These are phyloP conservation scores for Notodonta ziczac DNA, from an alignment of 2,888 invertebrate species.

Conservation along the genomic window DNA sequence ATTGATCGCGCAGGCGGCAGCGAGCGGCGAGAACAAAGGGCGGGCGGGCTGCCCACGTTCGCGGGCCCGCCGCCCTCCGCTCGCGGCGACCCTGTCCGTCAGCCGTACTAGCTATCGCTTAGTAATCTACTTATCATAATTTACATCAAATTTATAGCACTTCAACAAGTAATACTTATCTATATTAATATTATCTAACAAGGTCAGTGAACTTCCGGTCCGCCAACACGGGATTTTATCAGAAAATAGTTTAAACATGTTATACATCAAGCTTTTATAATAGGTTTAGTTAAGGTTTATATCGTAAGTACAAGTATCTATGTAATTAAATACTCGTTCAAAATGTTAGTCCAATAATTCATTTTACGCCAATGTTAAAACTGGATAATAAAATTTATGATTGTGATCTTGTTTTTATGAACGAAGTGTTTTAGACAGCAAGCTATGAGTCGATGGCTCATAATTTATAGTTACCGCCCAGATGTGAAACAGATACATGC, in stretches of 20 bases:
- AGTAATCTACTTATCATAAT: constrained; percentile 6
- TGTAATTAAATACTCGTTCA: not conserved
- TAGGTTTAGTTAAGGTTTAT: not conserved
- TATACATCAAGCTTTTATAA: not conserved
- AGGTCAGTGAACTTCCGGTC: constrained; percentile 3
- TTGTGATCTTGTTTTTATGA: constrained; percentile 21
- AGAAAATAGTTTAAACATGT: not conserved
- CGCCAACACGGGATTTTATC: not conserved
- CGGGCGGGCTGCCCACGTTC: constrained; percentile 40
- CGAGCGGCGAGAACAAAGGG: constrained; percentile 59
- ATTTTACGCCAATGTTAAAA: not conserved
- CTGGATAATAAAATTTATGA: constrained; percentile 23
- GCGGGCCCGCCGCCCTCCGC: constrained; percentile 9
- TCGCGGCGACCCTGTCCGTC: constrained; percentile 3
- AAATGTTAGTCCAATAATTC: not conserved
- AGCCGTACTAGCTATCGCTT: not conserved
- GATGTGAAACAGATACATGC: constrained; percentile 31
- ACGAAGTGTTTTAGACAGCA: constrained; percentile 40
- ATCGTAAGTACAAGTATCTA: not conserved
- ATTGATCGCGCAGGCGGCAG: constrained; percentile 56
- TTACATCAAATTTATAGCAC: constrained; percentile 8
- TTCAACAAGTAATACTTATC: constrained; percentile 12
- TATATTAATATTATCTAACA: constrained; percentile 1
- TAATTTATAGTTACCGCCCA: constrained; percentile 39
- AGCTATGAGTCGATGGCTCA: constrained; percentile 49